Evolutionary conservation across 2,797 vertebrate species (phyloP).

Genomic region (Muscicapa striata): DNA sequence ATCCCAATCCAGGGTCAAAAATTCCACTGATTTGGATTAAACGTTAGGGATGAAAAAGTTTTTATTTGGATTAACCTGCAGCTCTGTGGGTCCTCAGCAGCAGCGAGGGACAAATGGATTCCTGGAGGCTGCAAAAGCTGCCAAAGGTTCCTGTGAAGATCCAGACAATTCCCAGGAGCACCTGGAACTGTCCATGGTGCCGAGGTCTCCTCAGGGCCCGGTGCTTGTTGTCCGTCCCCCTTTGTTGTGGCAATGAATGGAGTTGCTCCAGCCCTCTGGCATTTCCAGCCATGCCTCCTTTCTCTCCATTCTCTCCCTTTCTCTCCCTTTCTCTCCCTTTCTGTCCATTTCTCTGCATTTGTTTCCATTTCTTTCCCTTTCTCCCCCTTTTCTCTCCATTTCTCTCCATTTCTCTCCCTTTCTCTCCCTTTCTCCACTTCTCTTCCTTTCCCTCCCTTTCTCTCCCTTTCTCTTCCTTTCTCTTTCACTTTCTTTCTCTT

Average conservation of each 20-base stretch:
- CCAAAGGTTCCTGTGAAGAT: too few relatives aligned
- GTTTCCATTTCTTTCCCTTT: rapidly evolving
- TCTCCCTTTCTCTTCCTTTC: neutral
- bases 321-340: too few relatives aligned
- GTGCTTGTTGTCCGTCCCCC: rapidly evolving
- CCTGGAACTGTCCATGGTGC: rapidly evolving
- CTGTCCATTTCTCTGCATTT: too few relatives aligned
- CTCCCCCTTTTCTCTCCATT: too few relatives aligned
- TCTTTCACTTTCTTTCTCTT: neutral
- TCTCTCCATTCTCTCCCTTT: rapidly evolving
- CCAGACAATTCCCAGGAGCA: neutral
- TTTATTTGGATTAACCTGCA: neutral
- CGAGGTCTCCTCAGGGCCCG: rapidly evolving
- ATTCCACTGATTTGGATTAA: neutral
- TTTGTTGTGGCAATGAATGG: neutral
- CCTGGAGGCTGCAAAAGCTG: neutral
- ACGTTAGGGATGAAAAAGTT: rapidly evolving
- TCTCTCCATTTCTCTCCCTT: rapidly evolving
- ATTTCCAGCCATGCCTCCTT: rapidly evolving
- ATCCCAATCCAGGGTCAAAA: neutral
- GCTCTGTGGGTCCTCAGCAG: neutral
- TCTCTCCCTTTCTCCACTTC: rapidly evolving
- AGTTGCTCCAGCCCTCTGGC: neutral
- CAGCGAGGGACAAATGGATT: rapidly evolving
- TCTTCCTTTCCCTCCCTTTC: rapidly evolving